Evolutionary conservation across 2,113 vertebrate species (phyloP), one percentile per base, ranked within the genome.

Genomic region (Calypte anna): DNA sequence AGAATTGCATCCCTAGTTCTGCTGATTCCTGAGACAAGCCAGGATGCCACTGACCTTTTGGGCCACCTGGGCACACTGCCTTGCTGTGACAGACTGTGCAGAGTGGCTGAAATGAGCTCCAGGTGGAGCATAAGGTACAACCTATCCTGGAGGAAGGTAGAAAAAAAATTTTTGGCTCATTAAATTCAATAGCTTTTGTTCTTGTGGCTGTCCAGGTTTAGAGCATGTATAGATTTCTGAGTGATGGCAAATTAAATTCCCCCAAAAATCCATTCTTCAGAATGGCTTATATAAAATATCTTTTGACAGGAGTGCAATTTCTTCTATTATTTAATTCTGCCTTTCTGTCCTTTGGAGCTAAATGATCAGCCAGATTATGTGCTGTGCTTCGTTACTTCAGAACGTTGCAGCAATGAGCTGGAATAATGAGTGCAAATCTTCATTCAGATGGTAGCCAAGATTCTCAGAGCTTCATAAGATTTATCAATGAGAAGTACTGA

Each of bases 361-460:
- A 86, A 75, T 55, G 74, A 91, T 91, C 66, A 64, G 57, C 61
- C 66, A 85, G 86, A 82, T 75, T 75, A 86, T 67, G 73, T 77
- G 57, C 44, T 89, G 64, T 86, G 90, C 84, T 91, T 92, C 8
- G 7, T 94, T 95, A 91, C 74, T 59, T 67, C 61, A 91, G 91
- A 91, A 94, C 91, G 84, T 75, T 82, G 69, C 84, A 72, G 87
- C 81, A 87, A 70, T 1, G 5, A 84, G 66, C 61, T 72, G 70
- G 18, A 95, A 92, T 92, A 94, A 95, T 53, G 81, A 84, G 43
- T 28, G 73, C 3, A 10, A 72, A 87, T 33, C 81, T 92, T 67
- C 66, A 10, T 94, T 94, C 66, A 84, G 81, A 67, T 55, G 28
- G 17, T 87, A 70, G 64, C 72, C 55, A 48, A 70, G 66, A 86